Conservation (phyloP, 92 coral and sea anemone species). For the Zoanthus sansibaricus region DNA sequence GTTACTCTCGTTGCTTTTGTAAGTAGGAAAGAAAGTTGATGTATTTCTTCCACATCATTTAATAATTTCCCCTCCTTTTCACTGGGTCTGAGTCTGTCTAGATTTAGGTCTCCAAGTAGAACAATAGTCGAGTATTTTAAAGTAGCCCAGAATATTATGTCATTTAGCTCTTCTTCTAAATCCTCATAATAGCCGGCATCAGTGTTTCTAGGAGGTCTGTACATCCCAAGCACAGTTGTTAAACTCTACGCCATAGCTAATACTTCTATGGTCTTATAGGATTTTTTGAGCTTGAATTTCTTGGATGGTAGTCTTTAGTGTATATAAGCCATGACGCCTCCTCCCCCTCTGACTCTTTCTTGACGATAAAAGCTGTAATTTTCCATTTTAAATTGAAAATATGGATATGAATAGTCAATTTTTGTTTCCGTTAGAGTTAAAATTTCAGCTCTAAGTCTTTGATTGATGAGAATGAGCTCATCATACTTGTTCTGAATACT, state of each 20-base stretch:
- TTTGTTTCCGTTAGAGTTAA: constrained; percentile 64
- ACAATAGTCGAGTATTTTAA: constrained; percentile 25
- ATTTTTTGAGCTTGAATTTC: background rate
- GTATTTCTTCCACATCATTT: constrained; percentile 52
- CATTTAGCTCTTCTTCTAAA: constrained; percentile 48
- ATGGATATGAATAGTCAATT: constrained; percentile 61
- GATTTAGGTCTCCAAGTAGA: constrained; percentile 31
- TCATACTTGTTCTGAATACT: constrained; percentile 68
- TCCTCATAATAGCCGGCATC: constrained; percentile 29
- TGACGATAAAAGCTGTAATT: constrained; percentile 56
- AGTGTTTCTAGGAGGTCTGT: constrained; percentile 52
- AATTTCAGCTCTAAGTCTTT: constrained; percentile 50
- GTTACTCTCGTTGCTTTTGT: constrained; percentile 51
- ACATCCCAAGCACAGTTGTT: constrained; percentile 46
- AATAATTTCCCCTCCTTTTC: constrained; percentile 48
- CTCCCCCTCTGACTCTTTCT: constrained; percentile 67
- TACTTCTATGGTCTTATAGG: constrained; percentile 52
- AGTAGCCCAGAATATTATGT: constrained; percentile 42
- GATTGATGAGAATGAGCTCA: constrained; percentile 56
- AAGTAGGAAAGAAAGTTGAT: constrained; percentile 34
- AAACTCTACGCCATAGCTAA: constrained; percentile 47
- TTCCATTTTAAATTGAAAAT: constrained; percentile 46
- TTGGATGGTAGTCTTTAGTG: no score
- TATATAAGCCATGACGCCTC: constrained; percentile 48
- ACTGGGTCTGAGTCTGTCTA: constrained; percentile 15